Percentiles rank a stretch among this genome's conserved stretches.
phyloP scores from a whole-genome alignment of 2,113 vertebrate genomes.

The Syngnathus scovelli region DNA sequence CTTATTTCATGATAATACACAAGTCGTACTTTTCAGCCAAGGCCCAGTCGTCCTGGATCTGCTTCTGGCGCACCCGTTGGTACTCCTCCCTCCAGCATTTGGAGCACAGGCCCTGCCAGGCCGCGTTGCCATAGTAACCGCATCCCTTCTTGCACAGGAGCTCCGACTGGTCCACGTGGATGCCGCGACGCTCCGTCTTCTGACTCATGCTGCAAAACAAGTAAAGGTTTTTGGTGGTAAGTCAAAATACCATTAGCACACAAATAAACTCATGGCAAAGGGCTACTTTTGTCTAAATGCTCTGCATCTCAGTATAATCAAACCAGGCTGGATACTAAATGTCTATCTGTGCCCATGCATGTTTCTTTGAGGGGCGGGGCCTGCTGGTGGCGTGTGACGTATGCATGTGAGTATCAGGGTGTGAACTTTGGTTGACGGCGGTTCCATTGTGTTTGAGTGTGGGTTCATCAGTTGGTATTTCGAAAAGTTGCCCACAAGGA shows the following conservation, averaged over 20 bases:
- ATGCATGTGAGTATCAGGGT: no score
- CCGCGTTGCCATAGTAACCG: slow-evolving; percentile 90
- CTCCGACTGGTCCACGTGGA: slow-evolving; percentile 92
- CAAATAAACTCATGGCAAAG: background rate
- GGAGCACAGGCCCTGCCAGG: slow-evolving; percentile 95
- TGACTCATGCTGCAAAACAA: slow-evolving; percentile 79
- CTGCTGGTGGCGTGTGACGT: no score
- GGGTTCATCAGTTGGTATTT: background rate
- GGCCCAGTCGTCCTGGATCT: slow-evolving; percentile 96
- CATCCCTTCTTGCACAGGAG: slow-evolving; percentile 94
- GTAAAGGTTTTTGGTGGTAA: slow-evolving; percentile 8
- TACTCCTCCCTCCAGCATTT: slow-evolving; percentile 96
- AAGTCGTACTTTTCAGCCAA: slow-evolving; percentile 83
- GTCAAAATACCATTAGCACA: background rate
- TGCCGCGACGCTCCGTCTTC: slow-evolving; percentile 83
- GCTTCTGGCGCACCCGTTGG: slow-evolving; percentile 83
- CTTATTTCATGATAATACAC: no score
- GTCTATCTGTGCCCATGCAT: no score
- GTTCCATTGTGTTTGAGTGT: no score
- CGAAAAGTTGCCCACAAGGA: background rate
- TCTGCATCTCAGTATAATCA: no score
- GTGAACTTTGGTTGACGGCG: no score
- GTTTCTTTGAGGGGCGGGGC: no score
- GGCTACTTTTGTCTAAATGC: background rate
- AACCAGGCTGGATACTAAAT: no score